Evolutionary conservation across 2,797 vertebrate genomes (phyloP), one percentile per base, ranked within the genome.

Genomic region (Centroberyx gerrardi): DNA sequence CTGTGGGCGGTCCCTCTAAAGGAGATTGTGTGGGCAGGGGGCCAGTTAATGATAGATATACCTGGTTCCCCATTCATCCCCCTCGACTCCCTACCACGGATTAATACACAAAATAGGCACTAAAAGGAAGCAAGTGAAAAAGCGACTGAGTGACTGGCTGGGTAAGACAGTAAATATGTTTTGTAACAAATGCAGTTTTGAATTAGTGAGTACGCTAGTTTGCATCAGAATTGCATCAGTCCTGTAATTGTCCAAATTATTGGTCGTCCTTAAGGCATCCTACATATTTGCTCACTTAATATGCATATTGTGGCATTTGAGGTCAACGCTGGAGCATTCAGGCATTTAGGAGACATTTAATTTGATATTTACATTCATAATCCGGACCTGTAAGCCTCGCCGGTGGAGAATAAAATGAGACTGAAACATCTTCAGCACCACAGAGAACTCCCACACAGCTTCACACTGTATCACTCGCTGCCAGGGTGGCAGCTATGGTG

Each of bases 11-110:
- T 89, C 87, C 78, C 74, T 82, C 61, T 84, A 87, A 82, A 69
- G 78, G 84, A 92, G 93, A 91, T 90, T 87, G 87, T 85, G 74
- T 58, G 56, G 68, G 80, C 85, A 72, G 82, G 87, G 80, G 83
- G 86, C 54, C 73, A n/a, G 4, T 76, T 90, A 91, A 94, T 92
- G 90, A 93, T 89, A 92, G 90, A 93, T 77, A 87, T 84, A 83
- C 84, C 80, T 73, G 80, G 78, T 77, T 90, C 84, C 40, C 79
- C 81, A 84, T 83, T 87, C 73, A 80, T 87, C 77, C 61, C 56
- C 59, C 79, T 83, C 82, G 74, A 74, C 63, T 72, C 53, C 62
- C 83, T 62, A 80, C 73, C 73, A 61, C 8, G 52, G 63, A 77
- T 77, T 89, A 84, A 86, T 75, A 79, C 62, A 82, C 69, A 59